Conservation (phyloP, 2,113 vertebrate genomes). For the Xenopus borealis region DNA sequence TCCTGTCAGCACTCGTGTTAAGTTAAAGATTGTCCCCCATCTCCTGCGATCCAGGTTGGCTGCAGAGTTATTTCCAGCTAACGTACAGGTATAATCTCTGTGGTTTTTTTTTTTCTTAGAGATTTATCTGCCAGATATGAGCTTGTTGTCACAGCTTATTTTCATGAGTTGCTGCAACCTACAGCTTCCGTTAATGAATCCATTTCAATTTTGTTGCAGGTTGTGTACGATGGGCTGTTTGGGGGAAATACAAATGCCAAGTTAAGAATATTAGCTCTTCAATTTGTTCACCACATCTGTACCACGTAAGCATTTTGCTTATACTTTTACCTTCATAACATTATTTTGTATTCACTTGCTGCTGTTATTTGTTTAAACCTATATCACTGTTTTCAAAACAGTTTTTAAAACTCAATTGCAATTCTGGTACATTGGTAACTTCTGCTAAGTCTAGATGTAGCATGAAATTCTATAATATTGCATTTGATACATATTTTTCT, state of each 20-base stretch:
- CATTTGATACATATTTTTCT: too few relatives aligned
- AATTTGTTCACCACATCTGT: constrained; percentile 98
- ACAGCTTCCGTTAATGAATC: not conserved
- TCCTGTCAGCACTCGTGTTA: constrained; percentile 94
- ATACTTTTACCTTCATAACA: not conserved
- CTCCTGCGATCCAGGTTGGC: constrained; percentile 89
- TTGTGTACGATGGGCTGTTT: constrained; percentile 96
- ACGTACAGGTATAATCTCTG: constrained; percentile 81
- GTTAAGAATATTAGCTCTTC: constrained; percentile 86
- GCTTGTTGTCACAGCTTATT: too few relatives aligned
- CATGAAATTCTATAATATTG: too few relatives aligned
- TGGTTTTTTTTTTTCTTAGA: not conserved
- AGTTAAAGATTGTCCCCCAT: constrained; percentile 95
- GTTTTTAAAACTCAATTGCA: too few relatives aligned
- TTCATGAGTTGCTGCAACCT: too few relatives aligned
- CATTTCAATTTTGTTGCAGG: constrained; percentile 61
- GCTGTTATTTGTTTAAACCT: too few relatives aligned
- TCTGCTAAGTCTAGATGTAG: too few relatives aligned
- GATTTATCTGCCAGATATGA: too few relatives aligned
- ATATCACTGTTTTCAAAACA: too few relatives aligned
- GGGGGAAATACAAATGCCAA: constrained; percentile 94
- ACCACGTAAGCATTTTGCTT: constrained; percentile 77
- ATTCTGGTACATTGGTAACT: too few relatives aligned
- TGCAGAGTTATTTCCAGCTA: constrained; percentile 92
- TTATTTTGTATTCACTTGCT: too few relatives aligned